Conservation (phyloP, 1,140 invertebrate species). For the Oreohelix idahoensis region DNA sequence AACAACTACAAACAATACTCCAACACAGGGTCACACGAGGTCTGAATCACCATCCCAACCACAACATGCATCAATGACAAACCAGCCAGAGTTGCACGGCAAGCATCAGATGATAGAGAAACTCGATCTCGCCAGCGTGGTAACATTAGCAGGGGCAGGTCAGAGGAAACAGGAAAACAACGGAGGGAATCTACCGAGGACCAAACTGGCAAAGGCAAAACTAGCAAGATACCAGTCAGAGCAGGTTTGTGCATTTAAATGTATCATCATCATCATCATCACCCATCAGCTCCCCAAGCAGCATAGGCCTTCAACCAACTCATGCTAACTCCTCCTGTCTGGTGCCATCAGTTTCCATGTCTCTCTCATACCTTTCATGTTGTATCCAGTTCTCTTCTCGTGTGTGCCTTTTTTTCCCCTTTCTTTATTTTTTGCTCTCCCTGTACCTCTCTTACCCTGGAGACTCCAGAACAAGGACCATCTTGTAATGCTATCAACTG, state of each 20-base stretch:
- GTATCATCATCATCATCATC: too few species aligned
- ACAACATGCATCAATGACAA: background rate
- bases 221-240: constrained; percentile 49
- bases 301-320: too few species aligned
- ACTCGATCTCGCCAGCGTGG: background rate
- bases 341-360: too few species aligned
- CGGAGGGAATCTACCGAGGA: constrained; percentile 22
- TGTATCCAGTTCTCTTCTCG: too few species aligned
- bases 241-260: constrained; percentile 34
- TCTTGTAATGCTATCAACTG: too few species aligned
- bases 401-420: too few species aligned
- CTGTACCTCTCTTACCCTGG: too few species aligned
- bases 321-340: too few species aligned
- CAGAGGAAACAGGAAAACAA: constrained; percentile 2
- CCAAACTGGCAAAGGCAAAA: constrained; percentile 27
- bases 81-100: background rate
- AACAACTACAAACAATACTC: background rate
- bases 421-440: too few species aligned
- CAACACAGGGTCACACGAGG: background rate
- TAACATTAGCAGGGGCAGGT: background rate
- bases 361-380: too few species aligned
- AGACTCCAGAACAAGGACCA: too few species aligned
- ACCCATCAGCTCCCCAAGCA: too few species aligned
- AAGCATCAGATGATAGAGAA: background rate
- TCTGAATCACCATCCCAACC: background rate